These are phyloP conservation scores for Urocolius indicus DNA, from an alignment of 2,113 vertebrate species.

Conservation along the genomic window DNA sequence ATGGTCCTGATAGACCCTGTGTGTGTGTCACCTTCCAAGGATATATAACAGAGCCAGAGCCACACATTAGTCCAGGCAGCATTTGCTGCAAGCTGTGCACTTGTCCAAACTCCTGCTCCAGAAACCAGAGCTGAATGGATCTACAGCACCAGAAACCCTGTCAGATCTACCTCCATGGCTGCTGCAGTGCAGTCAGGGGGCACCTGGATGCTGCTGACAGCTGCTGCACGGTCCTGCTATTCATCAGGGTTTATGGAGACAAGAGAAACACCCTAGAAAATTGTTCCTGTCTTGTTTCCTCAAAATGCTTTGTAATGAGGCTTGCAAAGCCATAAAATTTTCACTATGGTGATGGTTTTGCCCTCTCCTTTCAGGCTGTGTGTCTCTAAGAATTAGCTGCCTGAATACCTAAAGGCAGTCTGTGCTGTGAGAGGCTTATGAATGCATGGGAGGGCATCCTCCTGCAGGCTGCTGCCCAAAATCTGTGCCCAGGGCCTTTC, in stretches of 20 bases:
- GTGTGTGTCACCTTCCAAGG: not conserved
- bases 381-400: slow-evolving; percentile 51
- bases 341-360: not conserved
- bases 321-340: slow-evolving; percentile 21
- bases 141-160: not conserved
- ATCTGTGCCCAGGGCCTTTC: not conserved
- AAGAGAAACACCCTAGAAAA: slow-evolving; percentile 1
- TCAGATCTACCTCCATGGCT: not conserved
- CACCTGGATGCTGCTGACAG: not conserved
- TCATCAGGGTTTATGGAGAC: not conserved
- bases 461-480: not conserved
- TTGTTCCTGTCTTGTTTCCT: not conserved
- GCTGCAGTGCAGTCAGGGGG: not conserved
- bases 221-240: not conserved
- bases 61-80: not conserved
- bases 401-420: slow-evolving; percentile 19
- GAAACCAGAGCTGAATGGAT: not conserved
- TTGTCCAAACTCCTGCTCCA: not conserved
- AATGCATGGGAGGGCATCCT: not conserved
- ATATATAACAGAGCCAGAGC: not conserved
- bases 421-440: not conserved
- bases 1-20: not conserved
- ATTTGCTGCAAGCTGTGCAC: not conserved
- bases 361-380: not conserved
- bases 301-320: not conserved